These are phyloP conservation scores for Thaumatotibia leucotreta DNA, from an alignment of 1,140 invertebrate genomes.

Conservation along the genomic window DNA sequence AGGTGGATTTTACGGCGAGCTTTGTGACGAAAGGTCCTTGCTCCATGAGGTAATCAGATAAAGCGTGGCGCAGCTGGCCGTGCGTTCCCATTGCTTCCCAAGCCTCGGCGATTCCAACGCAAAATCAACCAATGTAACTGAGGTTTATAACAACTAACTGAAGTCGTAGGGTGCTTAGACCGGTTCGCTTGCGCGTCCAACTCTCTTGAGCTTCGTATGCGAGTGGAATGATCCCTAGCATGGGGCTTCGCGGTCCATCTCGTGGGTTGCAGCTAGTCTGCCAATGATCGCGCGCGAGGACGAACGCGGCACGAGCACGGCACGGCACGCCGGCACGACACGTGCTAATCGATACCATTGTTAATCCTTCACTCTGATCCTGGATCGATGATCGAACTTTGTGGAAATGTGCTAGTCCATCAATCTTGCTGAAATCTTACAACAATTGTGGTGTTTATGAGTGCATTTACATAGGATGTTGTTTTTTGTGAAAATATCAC, in stretches of 20 bases:
- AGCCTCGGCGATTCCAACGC: not conserved
- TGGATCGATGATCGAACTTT: conserved; percentile 25
- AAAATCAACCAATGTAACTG: not conserved
- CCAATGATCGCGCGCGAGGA: conserved; percentile 53
- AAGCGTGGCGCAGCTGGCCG: conserved; percentile 45
- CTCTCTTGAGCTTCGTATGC: not conserved
- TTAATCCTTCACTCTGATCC: not conserved
- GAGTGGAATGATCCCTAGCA: not conserved
- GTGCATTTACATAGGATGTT: not conserved
- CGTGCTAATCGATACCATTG: conserved; percentile 23
- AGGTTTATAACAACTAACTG: not conserved
- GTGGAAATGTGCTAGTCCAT: conserved; percentile 12
- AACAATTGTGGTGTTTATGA: not conserved
- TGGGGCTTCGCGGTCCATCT: conserved; percentile 56
- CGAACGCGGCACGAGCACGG: conserved; percentile 41
- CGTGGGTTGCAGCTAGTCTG: conserved; percentile 55
- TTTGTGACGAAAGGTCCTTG: conserved; percentile 71
- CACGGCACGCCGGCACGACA: conserved; percentile 21
- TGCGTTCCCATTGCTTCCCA: not conserved
- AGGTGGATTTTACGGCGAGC: conserved; percentile 66
- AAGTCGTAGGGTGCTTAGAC: not conserved
- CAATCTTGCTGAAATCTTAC: not conserved
- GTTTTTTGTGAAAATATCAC: not conserved
- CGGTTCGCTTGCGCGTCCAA: not conserved
- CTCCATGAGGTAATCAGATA: conserved; percentile 69